Evolutionary conservation across 2,797 vertebrate species (phyloP).

Genomic region (Bovichtus diacanthus): DNA sequence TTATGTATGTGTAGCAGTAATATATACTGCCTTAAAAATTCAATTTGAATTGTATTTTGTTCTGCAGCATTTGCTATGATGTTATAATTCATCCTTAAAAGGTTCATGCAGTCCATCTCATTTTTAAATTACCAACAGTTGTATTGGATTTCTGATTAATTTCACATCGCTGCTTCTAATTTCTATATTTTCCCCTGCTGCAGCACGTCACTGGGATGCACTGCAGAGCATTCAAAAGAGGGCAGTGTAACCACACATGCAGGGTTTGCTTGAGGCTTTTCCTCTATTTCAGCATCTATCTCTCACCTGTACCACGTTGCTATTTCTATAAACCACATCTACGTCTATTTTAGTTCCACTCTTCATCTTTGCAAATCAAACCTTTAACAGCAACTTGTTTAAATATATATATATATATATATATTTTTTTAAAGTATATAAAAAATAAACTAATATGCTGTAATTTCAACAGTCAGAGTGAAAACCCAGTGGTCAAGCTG

Average conservation of each 20-base stretch:
- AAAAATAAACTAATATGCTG: conserved; percentile 31
- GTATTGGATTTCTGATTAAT: neutral
- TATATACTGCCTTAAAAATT: neutral
- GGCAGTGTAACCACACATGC: conserved; percentile 79
- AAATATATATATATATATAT: too few relatives aligned
- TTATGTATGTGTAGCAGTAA: neutral
- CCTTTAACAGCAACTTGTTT: conserved; percentile 6
- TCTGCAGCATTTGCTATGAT: neutral
- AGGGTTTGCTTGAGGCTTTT: conserved; percentile 14
- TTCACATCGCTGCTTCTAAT: neutral
- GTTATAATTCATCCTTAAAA: neutral
- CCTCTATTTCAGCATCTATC: conserved; percentile 11
- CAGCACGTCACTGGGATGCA: conserved; percentile 16
- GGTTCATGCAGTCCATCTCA: neutral
- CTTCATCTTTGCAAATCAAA: conserved; percentile 29
- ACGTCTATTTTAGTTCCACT: conserved; percentile 9
- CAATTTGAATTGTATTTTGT: neutral
- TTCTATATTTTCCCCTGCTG: conserved; percentile 8
- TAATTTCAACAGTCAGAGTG: conserved; percentile 57
- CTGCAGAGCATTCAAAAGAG: conserved; percentile 77
- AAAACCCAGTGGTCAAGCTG: conserved; percentile 72
- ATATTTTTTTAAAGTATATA: too few relatives aligned
- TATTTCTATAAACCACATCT: neutral
- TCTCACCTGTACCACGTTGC: conserved; percentile 6
- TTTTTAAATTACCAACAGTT: neutral